Evolutionary conservation across 1,140 invertebrate genomes (phyloP).

Genomic region (Lepidurus packardi): DNA sequence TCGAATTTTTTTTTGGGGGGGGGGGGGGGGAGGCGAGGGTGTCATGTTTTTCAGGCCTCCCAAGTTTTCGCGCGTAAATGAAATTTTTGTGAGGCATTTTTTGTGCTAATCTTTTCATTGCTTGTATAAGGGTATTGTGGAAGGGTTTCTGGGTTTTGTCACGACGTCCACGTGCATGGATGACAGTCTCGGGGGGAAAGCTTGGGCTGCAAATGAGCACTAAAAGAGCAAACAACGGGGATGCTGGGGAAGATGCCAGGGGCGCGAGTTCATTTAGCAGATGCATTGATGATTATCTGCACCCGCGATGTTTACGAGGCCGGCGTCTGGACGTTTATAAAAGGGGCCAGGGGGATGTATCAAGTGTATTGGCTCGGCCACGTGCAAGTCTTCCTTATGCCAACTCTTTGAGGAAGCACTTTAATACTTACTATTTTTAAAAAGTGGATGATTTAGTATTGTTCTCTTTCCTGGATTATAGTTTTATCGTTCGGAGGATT

Average conservation of each 20-base stretch:
- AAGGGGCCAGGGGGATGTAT: not conserved
- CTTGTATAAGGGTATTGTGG: not conserved
- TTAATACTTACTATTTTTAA: not conserved
- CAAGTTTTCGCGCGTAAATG: not conserved
- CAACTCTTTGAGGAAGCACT: not conserved
- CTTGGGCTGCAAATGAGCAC: conserved; percentile 7
- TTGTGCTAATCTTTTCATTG: conserved; percentile 1
- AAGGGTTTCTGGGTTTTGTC: conserved; percentile 8
- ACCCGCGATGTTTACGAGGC: conserved; percentile 12
- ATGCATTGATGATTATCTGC: conserved; percentile 22
- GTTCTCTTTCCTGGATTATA: not conserved
- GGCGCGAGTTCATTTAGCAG: conserved; percentile 20
- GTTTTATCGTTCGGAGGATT: not conserved
- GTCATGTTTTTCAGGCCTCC: not conserved
- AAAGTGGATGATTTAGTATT: not conserved
- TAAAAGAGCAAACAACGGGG: conserved; percentile 19
- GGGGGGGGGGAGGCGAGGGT: not conserved
- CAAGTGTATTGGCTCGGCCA: conserved; percentile 17
- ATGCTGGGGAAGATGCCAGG: not conserved
- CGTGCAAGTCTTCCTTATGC: not conserved
- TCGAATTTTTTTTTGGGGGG: not conserved
- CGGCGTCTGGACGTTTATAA: conserved; percentile 21
- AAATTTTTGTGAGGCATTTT: not conserved
- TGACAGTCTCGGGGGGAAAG: not conserved
- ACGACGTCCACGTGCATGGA: not conserved